Base-by-base conservation (phyloP, 2,113 vertebrate species). In the Leptocoma aspasia region DNA sequence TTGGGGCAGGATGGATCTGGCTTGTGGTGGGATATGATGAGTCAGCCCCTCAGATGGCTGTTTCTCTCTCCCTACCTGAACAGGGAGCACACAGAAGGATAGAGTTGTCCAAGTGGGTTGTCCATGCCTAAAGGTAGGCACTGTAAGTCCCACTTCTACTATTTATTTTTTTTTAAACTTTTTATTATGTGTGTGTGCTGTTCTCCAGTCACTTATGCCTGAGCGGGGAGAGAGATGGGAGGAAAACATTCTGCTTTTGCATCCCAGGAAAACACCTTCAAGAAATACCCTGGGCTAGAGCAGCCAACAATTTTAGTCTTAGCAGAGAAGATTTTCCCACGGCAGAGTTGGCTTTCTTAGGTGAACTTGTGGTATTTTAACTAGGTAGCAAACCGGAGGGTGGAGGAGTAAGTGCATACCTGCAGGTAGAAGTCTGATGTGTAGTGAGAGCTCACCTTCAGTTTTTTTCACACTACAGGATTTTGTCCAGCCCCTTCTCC, bases 51-150 rank as follows among this genome's bases (percentile, higher is more conserved):
- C 66, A 54, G 47, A 15, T 6, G 56, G 44, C 59, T 86, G 33
- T 28, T 89, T 35, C 15, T 61, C 2, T 52, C 45, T 33, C 7
- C 1, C 10, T 2, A 1, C 11, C 23, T 33, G 50, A 50, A 45
- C 24, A 50, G 22, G 44, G 41, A n/a, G 3, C 1, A 2, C 4
- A 1, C 7, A 27, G 35, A 77, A 11, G 13, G 15, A 41, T 3
- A 8, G 18, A 42, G 39, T 39, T n/a, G n/a, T n/a, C n/a, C n/a
- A n/a, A 39, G 13, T 14, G 22, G 49, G 13, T 39, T 56, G 54
- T 61, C 27, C 50, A 56, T 30, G 37, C 23, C 50, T 64, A 42
- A 54, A 56, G 7, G 21, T 4, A 68, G 56, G 49, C 1, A 4
- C 3, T 84, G 5, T 42, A 64, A 82, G 27, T 82, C 37, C 24